Evolutionary conservation across 2,888 invertebrate genomes (phyloP).

Genomic region (Marasmarcha lunaedactyla): DNA sequence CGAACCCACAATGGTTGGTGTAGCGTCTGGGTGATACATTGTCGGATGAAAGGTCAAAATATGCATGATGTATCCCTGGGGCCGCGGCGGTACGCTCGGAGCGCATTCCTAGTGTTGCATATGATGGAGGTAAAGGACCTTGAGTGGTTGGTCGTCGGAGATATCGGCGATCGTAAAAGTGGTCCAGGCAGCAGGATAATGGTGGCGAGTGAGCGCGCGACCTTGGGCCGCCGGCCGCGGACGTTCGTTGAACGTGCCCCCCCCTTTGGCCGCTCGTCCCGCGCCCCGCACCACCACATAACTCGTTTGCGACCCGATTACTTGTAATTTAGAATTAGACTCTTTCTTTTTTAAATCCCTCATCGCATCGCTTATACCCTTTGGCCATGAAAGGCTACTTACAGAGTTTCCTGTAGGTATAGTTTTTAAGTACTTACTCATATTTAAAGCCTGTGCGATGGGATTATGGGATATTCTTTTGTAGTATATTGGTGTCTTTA

Average conservation of each 20-base stretch:
- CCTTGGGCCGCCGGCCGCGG: constrained; percentile 65
- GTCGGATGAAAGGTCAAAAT: no score
- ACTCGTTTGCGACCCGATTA: constrained; percentile 52
- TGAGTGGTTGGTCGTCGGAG: neutral
- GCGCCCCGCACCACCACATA: constrained; percentile 23
- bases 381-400: constrained; percentile 16
- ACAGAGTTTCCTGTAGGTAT: constrained; percentile 3
- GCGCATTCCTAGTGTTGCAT: no score
- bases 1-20: no score
- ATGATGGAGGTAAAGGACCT: neutral
- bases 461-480: no score
- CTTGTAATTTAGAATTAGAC: constrained; percentile 30
- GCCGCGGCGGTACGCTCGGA: no score
- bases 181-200: constrained; percentile 4
- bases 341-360: constrained; percentile 3
- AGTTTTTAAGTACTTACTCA: no score
- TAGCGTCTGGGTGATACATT: no score
- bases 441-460: no score
- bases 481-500: no score
- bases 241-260: constrained; percentile 64
- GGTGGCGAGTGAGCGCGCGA: constrained; percentile 36
- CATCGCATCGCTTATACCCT: neutral
- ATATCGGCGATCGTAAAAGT: neutral
- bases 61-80: no score
- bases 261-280: constrained; percentile 20